phyloP scores from a whole-genome alignment of 2,113 vertebrate species.

The Percina caprodes region DNA sequence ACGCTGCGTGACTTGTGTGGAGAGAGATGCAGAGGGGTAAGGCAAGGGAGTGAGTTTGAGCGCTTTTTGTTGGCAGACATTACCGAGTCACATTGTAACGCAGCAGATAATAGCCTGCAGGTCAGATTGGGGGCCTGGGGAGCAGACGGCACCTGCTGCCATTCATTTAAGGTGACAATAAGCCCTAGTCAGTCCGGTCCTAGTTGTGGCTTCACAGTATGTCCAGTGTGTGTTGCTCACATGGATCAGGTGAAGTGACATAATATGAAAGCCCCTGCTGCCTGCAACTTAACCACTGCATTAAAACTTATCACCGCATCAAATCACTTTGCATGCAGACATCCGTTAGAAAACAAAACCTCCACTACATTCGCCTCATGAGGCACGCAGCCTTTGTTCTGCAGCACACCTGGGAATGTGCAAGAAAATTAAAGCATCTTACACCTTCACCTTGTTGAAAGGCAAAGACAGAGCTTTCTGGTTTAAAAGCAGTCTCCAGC shows the following conservation, averaged over 20 bases:
- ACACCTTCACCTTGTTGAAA: conserved; percentile 66
- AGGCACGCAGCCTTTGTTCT: conserved; percentile 41
- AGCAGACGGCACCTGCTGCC: conserved; percentile 69
- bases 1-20: conserved; percentile 3
- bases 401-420: conserved; percentile 30
- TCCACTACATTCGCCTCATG: neutral
- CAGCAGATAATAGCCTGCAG: conserved; percentile 70
- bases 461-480: conserved; percentile 49
- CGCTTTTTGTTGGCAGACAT: conserved; percentile 51
- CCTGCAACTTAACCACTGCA: conserved; percentile 29
- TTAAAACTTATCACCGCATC: conserved; percentile 30
- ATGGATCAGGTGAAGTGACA: conserved; percentile 10
- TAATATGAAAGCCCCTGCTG: conserved; percentile 6
- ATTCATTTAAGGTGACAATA: conserved; percentile 77
- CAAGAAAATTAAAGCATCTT: conserved; percentile 31
- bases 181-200: conserved; percentile 59
- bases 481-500: conserved; percentile 67
- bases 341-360: conserved; percentile 17
- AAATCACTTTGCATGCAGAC: conserved; percentile 29
- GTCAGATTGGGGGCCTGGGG: conserved; percentile 47
- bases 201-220: conserved; percentile 30
- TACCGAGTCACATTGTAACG: conserved; percentile 69
- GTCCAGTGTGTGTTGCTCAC: conserved; percentile 22
- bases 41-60: conserved; percentile 29
- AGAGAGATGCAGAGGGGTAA: neutral